Evolutionary conservation across 2,888 invertebrate genomes (phyloP).

Genomic region (Noctua fimbriata): DNA sequence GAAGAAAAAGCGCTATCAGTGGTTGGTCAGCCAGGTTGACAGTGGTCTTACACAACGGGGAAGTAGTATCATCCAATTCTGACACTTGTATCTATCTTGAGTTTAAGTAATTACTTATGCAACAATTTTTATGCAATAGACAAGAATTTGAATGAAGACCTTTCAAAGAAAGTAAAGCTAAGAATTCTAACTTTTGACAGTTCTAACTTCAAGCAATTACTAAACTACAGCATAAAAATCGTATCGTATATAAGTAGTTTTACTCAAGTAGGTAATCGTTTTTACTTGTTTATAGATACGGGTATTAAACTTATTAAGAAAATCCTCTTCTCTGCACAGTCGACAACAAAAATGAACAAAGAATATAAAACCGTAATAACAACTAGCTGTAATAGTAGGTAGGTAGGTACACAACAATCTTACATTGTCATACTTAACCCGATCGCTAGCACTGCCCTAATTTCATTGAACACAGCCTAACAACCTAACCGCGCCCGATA

Average conservation of each 20-base stretch:
- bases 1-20: neutral
- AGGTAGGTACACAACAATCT: neutral
- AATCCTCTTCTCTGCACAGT: neutral
- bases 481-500: constrained; percentile 67
- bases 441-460: constrained; percentile 51
- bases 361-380: constrained; percentile 2
- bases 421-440: constrained; percentile 41
- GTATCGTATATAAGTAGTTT: no score
- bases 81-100: no score
- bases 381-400: constrained; percentile 11
- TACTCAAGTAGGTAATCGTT: no score
- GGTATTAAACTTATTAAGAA: neutral
- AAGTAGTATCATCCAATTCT: neutral
- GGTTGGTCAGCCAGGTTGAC: neutral
- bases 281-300: no score
- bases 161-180: no score
- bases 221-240: no score
- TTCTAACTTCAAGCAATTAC: no score
- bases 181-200: no score
- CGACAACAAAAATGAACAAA: neutral
- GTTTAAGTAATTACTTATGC: no score
- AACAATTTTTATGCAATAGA: no score
- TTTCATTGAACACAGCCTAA: constrained; percentile 58
- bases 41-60: neutral
- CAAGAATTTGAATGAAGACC: no score